Conservation (phyloP, 2,797 vertebrate genomes). For the Enteromius thamalakanensis region DNA sequence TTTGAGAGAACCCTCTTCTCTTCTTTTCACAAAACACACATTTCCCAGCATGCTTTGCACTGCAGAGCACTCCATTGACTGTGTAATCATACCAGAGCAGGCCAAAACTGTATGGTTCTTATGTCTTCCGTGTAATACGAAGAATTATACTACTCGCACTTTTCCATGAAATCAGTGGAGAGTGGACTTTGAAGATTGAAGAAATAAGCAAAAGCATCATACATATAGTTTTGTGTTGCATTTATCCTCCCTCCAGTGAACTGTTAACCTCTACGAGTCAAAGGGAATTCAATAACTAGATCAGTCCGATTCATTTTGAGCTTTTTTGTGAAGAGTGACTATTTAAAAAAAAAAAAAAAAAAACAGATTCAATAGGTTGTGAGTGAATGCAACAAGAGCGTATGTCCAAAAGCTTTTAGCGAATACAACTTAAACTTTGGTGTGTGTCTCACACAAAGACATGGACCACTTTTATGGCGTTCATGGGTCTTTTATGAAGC, state of each 20-base stretch:
- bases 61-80: slow-evolving; percentile 71
- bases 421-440: neutral
- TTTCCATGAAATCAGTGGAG: neutral
- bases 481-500: neutral
- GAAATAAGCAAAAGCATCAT: neutral
- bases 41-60: slow-evolving; percentile 63
- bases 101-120: slow-evolving; percentile 57
- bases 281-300: neutral
- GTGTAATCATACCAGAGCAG: slow-evolving; percentile 73
- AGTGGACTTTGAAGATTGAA: neutral
- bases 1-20: slow-evolving; percentile 1
- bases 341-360: neutral
- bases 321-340: neutral
- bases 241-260: neutral
- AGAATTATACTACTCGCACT: neutral
- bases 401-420: neutral
- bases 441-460: neutral
- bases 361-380: neutral
- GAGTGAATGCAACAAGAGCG: neutral
- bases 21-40: slow-evolving; percentile 15
- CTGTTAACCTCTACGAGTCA: neutral
- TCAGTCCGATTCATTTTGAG: neutral
- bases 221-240: neutral
- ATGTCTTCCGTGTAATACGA: slow-evolving; percentile 3
- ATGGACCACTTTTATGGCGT: neutral